These are phyloP conservation scores for Drosophila watanabei DNA, from an alignment of 1,140 invertebrate genomes.

Conservation along the genomic window DNA sequence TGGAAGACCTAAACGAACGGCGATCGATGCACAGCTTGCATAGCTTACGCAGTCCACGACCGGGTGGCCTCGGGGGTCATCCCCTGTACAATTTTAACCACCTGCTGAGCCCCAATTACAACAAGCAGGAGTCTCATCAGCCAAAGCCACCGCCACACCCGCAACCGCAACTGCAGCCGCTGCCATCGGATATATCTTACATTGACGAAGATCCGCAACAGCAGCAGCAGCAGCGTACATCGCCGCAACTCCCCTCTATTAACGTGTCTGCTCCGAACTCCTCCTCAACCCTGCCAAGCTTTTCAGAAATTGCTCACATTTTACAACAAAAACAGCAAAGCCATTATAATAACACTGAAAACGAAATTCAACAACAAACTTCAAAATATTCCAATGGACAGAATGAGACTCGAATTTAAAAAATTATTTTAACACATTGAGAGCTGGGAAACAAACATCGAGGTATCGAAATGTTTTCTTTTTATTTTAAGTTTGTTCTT, in stretches of 20 bases:
- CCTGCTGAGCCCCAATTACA: slow-evolving; percentile 72
- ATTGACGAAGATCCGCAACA: slow-evolving; percentile 93
- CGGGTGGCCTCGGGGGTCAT: slow-evolving; percentile 43
- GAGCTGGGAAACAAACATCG: slow-evolving; percentile 10
- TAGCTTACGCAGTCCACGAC: slow-evolving; percentile 96
- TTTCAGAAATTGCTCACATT: slow-evolving; percentile 53
- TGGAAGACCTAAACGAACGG: slow-evolving; percentile 99
- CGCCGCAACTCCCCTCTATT: slow-evolving; percentile 41
- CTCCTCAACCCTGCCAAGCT: slow-evolving; percentile 36
- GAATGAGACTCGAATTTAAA: slow-evolving; percentile 78
- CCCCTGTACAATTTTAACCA: slow-evolving; percentile 79
- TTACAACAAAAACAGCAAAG: slow-evolving; percentile 30
- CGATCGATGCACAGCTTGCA: slow-evolving; percentile 98
- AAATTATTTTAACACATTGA: not conserved
- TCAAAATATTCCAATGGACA: slow-evolving; percentile 52
- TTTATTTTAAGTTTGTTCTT: not conserved
- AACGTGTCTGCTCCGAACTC: slow-evolving; percentile 18
- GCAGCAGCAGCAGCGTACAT: slow-evolving; percentile 54
- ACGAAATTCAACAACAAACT: slow-evolving; percentile 21
- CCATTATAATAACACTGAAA: slow-evolving; percentile 24
- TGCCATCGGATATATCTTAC: slow-evolving; percentile 94
- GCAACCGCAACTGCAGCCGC: slow-evolving; percentile 42
- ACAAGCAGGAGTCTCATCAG: slow-evolving; percentile 53
- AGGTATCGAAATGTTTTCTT: slow-evolving; percentile 1
- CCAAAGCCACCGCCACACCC: slow-evolving; percentile 29